Evolutionary conservation across 2,888 invertebrate species (phyloP).

Genomic region (Coelinius sp.): DNA sequence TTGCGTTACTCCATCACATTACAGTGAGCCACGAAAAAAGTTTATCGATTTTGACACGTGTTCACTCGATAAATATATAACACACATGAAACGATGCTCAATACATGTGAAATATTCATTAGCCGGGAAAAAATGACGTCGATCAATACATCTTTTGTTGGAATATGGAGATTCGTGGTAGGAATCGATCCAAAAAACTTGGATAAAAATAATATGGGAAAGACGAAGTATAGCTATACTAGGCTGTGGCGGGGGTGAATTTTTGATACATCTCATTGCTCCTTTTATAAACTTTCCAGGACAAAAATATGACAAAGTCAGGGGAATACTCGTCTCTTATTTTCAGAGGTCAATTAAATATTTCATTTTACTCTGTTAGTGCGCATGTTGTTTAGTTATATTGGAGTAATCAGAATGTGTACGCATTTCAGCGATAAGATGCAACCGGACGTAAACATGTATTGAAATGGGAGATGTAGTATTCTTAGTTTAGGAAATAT

Average conservation of each 20-base stretch:
- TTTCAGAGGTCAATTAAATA: not conserved
- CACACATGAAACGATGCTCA: not conserved
- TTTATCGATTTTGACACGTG: slow-evolving; percentile 10
- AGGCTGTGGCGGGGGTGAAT: not conserved
- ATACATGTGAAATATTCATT: not conserved
- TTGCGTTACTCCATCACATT: not conserved
- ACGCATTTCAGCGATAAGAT: too few relatives aligned
- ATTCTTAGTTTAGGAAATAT: too few relatives aligned
- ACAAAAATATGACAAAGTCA: not conserved
- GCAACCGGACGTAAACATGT: too few relatives aligned
- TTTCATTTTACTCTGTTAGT: too few relatives aligned
- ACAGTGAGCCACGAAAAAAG: not conserved
- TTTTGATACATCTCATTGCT: not conserved
- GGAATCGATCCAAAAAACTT: not conserved
- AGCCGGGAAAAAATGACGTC: not conserved
- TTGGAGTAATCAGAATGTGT: too few relatives aligned
- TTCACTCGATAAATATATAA: slow-evolving; percentile 1
- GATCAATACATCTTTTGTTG: not conserved
- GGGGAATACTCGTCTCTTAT: not conserved
- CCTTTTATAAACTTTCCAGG: not conserved
- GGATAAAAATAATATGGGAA: not conserved
- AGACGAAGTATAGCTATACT: not conserved
- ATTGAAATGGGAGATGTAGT: too few relatives aligned
- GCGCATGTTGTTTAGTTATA: too few relatives aligned
- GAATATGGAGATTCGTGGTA: not conserved